Evolutionary conservation across 1,140 invertebrate species (phyloP).

Genomic region (Metaphire vulgaris): DNA sequence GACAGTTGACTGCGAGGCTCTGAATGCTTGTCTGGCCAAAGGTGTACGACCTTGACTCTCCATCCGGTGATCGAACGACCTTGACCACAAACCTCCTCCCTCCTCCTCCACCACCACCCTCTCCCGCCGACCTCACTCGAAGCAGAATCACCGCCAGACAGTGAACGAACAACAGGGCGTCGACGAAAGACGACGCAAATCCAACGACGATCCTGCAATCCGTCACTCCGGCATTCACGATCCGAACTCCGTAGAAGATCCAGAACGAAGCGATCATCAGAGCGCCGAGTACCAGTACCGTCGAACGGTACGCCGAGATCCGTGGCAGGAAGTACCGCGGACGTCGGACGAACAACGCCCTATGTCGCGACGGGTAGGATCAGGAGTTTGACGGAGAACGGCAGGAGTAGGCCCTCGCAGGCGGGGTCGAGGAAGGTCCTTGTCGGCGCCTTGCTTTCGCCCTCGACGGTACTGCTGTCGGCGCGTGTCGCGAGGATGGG

Average conservation of each 20-base stretch:
- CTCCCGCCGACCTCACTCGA: slow-evolving; percentile 75
- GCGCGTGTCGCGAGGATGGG: no score
- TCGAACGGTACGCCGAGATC: slow-evolving; percentile 80
- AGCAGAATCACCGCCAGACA: slow-evolving; percentile 50
- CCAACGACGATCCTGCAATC: slow-evolving; percentile 65
- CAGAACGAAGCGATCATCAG: slow-evolving; percentile 85
- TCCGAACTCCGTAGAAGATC: slow-evolving; percentile 91
- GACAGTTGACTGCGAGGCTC: slow-evolving; percentile 67
- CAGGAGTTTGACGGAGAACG: slow-evolving; percentile 82
- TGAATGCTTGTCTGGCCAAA: slow-evolving; percentile 91
- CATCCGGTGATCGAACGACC: slow-evolving; percentile 86
- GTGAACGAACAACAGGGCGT: slow-evolving; percentile 80
- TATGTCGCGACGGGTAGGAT: slow-evolving; percentile 83
- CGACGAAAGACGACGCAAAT: slow-evolving; percentile 81
- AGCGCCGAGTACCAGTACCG: slow-evolving; percentile 76
- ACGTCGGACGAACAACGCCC: slow-evolving; percentile 63
- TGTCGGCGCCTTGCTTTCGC: no score
- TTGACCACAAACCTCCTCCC: slow-evolving; percentile 86
- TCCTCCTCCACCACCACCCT: no score
- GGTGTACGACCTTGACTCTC: slow-evolving; percentile 64
- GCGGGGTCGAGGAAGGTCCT: slow-evolving; percentile 65
- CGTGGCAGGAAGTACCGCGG: slow-evolving; percentile 75
- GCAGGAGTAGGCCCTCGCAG: slow-evolving; percentile 80
- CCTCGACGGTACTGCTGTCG: slow-evolving; percentile 56
- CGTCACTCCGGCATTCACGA: slow-evolving; percentile 46